These are phyloP conservation scores for Brachionus koreanus DNA, from an alignment of 1,140 invertebrate genomes.

Conservation along the genomic window DNA sequence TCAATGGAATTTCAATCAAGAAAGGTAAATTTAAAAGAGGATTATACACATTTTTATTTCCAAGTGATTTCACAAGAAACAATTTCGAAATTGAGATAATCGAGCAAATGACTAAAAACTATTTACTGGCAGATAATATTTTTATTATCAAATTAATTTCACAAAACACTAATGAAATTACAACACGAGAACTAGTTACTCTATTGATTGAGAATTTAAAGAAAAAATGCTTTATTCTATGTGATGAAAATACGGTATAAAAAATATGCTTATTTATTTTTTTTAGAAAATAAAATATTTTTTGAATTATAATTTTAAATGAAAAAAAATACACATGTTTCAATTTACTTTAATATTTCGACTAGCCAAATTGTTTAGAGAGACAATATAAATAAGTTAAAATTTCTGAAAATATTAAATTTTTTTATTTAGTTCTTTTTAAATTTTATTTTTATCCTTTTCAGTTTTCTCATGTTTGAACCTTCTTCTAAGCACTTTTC, in stretches of 20 bases:
- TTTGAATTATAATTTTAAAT: neutral
- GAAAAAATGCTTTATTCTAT: neutral
- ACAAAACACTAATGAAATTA: conserved; percentile 2
- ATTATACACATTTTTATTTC: conserved; percentile 11
- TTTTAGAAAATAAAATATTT: neutral
- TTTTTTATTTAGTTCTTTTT: too few species aligned
- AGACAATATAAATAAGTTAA: too few species aligned
- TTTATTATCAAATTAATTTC: conserved; percentile 36
- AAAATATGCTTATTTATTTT: neutral
- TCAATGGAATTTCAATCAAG: neutral
- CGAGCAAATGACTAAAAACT: conserved; percentile 29
- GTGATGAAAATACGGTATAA: conserved; percentile 26
- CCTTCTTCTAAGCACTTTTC: too few species aligned
- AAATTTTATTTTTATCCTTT: too few species aligned
- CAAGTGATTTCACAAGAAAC: neutral
- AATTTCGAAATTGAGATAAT: conserved; percentile 33
- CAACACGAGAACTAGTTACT: conserved; percentile 34
- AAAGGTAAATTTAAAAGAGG: neutral
- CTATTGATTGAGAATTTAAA: neutral
- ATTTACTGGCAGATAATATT: neutral
- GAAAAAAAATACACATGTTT: too few species aligned
- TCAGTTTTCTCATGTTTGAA: too few species aligned
- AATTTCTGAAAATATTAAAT: too few species aligned
- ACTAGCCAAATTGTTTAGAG: too few species aligned
- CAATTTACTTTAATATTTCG: too few species aligned